Conservation (phyloP, 1,140 invertebrate species). For the Pseudoatta argentina region DNA sequence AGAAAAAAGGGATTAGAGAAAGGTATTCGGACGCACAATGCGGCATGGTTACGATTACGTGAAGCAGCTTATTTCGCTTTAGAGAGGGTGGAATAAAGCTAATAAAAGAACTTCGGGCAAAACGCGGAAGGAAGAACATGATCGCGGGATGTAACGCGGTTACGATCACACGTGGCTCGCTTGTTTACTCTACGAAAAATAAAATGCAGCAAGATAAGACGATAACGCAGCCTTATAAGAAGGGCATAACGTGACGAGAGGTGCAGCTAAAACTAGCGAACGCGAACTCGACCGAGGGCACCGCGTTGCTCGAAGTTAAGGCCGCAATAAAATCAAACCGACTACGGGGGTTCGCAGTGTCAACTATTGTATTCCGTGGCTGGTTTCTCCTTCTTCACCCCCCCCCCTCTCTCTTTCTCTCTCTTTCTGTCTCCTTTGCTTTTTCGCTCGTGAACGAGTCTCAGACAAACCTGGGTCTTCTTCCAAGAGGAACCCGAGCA, state of each 20-base stretch:
- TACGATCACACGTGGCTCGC: constrained; percentile 1
- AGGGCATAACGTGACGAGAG: neutral
- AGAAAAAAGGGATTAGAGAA: neutral
- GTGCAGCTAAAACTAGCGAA: constrained; percentile 20
- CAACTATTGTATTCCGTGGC: constrained; percentile 71
- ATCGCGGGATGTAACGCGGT: constrained; percentile 7
- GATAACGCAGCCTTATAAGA: constrained; percentile 17
- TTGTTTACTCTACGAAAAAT: neutral
- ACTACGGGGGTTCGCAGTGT: constrained; percentile 68
- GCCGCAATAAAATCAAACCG: constrained; percentile 73
- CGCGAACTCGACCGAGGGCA: constrained; percentile 61
- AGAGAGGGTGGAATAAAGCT: neutral
- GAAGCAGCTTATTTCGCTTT: neutral
- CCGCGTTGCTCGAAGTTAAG: constrained; percentile 42
- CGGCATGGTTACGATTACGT: neutral
- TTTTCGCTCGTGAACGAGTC: constrained; percentile 1
- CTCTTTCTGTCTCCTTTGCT: neutral
- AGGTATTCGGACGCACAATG: neutral
- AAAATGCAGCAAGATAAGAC: constrained; percentile 24
- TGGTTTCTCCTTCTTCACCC: constrained; percentile 35
- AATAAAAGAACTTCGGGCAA: neutral
- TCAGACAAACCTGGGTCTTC: constrained; percentile 5
- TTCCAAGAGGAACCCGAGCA: constrained; percentile 38
- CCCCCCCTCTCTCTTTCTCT: neutral
- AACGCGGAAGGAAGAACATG: neutral